Conservation (phyloP, 1,140 invertebrate genomes). For the Apolygus lucorum region DNA sequence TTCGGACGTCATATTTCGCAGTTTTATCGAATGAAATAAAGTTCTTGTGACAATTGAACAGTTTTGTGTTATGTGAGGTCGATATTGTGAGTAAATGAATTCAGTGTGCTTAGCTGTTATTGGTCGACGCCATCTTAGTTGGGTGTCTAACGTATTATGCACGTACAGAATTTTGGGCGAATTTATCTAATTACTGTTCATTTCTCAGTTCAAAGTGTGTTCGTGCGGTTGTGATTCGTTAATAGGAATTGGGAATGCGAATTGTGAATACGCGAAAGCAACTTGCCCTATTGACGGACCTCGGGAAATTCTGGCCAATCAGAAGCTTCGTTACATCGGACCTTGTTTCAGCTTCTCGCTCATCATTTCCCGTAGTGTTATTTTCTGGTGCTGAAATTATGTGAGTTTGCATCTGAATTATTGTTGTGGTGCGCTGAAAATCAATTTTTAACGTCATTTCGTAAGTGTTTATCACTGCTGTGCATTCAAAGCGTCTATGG, state of each 20-base stretch:
- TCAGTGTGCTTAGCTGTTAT: constrained; percentile 22
- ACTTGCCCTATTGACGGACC: constrained; percentile 26
- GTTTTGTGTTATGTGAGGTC: too few relatives aligned
- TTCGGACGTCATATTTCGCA: too few relatives aligned
- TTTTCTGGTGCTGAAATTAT: constrained; percentile 28
- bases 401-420: background rate
- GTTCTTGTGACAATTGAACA: too few relatives aligned
- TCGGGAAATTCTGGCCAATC: constrained; percentile 26
- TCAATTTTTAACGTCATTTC: constrained; percentile 40
- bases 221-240: too few relatives aligned
- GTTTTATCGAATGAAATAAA: too few relatives aligned
- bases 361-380: constrained; percentile 27
- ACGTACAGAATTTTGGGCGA: too few relatives aligned
- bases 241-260: too few relatives aligned
- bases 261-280: too few relatives aligned
- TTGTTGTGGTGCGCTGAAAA: background rate
- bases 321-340: constrained; percentile 28
- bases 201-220: too few relatives aligned
- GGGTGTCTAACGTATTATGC: constrained; percentile 20
- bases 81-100: background rate
- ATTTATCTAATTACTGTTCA: too few relatives aligned
- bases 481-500: constrained; percentile 27
- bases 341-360: constrained; percentile 23
- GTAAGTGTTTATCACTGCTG: too few relatives aligned
- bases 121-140: constrained; percentile 27